phyloP scores from a whole-genome alignment of 2,797 vertebrate species.

The Premnoplex brunnescens region DNA sequence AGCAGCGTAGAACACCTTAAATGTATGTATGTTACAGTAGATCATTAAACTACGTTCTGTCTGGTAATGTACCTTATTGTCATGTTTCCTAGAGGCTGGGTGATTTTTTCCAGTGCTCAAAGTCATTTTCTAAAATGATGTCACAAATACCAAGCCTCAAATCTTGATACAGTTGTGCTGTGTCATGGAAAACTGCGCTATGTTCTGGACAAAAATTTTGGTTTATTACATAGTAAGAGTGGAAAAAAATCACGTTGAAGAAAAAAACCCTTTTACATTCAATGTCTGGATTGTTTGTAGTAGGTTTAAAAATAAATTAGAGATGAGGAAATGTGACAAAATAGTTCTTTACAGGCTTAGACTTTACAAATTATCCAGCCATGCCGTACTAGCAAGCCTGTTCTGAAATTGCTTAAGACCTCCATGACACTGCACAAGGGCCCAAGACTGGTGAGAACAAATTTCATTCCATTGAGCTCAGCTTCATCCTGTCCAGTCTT shows the following conservation, averaged over 20 bases:
- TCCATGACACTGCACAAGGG: accelerated
- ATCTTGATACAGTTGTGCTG: background rate
- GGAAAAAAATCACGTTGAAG: background rate
- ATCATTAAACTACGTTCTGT: background rate
- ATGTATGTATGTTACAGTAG: background rate
- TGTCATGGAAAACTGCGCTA: background rate
- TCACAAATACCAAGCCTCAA: background rate
- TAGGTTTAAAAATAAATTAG: background rate
- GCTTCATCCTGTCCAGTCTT: background rate
- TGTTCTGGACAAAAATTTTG: background rate
- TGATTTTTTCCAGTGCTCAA: background rate
- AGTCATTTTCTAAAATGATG: background rate
- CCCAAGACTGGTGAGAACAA: background rate
- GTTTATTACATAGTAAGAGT: background rate
- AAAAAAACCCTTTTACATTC: background rate
- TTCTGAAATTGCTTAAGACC: background rate
- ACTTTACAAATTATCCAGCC: background rate
- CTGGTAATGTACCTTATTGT: background rate
- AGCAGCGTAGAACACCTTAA: background rate
- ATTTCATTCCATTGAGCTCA: background rate
- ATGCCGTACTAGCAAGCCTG: background rate
- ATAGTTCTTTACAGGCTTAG: background rate
- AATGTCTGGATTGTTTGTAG: background rate
- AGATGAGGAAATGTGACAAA: background rate
- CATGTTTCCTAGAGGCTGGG: background rate